A percentile compares a stretch with the other conserved stretches of the same genome.
These are phyloP conservation scores for Crambe crambe DNA, from an alignment of 37 sponge, comb jelly and placozoan genomes.

Conservation along the genomic window DNA sequence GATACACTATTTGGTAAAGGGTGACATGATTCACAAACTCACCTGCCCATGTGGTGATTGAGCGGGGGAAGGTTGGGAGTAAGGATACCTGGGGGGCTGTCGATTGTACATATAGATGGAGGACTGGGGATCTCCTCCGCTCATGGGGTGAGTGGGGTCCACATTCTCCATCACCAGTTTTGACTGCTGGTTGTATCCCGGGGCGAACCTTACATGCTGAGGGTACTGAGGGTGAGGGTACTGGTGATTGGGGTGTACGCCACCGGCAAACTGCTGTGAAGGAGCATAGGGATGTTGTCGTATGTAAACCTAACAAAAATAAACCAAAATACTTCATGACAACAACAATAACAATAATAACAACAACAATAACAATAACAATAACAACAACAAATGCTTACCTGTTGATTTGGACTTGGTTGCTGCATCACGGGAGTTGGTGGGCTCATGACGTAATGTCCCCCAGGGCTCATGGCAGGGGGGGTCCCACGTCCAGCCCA, in stretches of 20 bases:
- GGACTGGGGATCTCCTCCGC: constrained; percentile 1
- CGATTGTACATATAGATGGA: constrained; percentile 25
- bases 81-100: constrained; percentile 39
- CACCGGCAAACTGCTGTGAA: neutral
- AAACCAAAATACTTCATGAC: neutral
- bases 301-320: neutral
- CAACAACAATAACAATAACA: no score
- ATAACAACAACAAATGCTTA: no score
- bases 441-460: constrained; percentile 22
- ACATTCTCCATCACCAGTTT: constrained; percentile 19
- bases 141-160: neutral
- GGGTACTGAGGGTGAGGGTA: constrained; percentile 4
- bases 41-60: constrained; percentile 38
- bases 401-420: no score
- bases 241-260: neutral
- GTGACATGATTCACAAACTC: neutral
- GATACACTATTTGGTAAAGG: no score
- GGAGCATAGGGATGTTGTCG: neutral
- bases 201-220: constrained; percentile 18
- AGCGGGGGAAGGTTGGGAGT: constrained; percentile 35
- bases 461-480: constrained; percentile 25
- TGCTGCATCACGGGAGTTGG: constrained; percentile 10
- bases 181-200: constrained; percentile 12
- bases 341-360: no score
- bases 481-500: neutral